phyloP scores from a whole-genome alignment of 64 coral and sea anemone genomes.

The Anthopleura sola region DNA sequence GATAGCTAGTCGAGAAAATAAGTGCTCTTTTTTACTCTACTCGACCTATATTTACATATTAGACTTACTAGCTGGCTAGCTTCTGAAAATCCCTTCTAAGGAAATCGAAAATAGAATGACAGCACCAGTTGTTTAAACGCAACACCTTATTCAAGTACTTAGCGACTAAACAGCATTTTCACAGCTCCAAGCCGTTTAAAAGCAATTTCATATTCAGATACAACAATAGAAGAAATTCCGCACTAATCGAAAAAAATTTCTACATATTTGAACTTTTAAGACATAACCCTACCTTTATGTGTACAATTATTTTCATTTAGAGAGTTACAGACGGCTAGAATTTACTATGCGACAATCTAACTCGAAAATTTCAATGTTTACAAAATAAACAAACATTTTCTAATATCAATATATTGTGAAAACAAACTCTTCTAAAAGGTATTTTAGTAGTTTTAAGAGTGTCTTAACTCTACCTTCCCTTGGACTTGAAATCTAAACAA shows the following conservation, averaged over 20 bases:
- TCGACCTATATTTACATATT: not conserved
- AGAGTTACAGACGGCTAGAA: too few relatives aligned
- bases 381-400: not conserved
- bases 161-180: not conserved
- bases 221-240: not conserved
- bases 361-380: not conserved
- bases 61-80: not conserved
- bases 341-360: not conserved
- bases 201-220: not conserved
- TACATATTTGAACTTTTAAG: too few relatives aligned
- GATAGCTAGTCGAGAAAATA: not conserved
- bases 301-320: too few relatives aligned
- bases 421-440: not conserved
- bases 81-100: not conserved
- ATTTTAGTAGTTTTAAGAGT: not conserved
- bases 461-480: not conserved
- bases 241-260: not conserved
- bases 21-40: too few relatives aligned
- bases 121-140: not conserved
- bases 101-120: not conserved
- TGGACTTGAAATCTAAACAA: not conserved
- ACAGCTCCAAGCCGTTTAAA: not conserved
- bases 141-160: not conserved
- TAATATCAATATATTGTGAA: conserved; percentile 5
- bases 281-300: too few relatives aligned